Conservation (phyloP, 1,140 invertebrate species). For the Pogonomyrmex californicus region DNA sequence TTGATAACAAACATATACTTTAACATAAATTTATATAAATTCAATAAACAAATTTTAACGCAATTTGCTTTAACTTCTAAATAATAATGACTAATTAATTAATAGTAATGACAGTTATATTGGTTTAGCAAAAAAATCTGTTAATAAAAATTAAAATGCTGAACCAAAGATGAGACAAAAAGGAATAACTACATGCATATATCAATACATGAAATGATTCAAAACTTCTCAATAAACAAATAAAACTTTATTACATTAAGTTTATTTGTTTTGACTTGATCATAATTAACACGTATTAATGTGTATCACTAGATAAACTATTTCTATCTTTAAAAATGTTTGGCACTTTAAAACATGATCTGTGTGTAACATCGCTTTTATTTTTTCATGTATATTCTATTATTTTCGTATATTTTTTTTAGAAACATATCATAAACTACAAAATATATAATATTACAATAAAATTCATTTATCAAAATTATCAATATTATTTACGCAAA, state of each 20-base stretch:
- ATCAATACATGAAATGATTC: not conserved
- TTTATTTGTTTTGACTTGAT: constrained; percentile 4
- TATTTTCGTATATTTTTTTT: not conserved
- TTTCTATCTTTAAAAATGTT: constrained; percentile 12
- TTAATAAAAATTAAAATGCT: not conserved
- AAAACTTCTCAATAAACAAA: not conserved
- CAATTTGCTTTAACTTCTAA: not conserved
- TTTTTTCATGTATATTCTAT: not conserved
- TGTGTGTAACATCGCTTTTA: not conserved
- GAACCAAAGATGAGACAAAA: not conserved
- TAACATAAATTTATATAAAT: not conserved
- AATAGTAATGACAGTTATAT: no score
- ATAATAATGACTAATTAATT: not conserved
- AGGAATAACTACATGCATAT: not conserved
- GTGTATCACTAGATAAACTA: not conserved
- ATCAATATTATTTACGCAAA: not conserved
- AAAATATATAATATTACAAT: not conserved
- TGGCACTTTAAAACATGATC: constrained; percentile 18
- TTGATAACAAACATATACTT: not conserved
- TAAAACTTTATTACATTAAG: not conserved
- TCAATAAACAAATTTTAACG: not conserved
- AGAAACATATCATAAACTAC: not conserved
- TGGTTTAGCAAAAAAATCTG: not conserved
- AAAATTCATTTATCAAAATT: constrained; percentile 16
- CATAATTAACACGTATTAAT: not conserved